phyloP scores from a whole-genome alignment of 2,797 vertebrate species.

The Rhincodon typus region DNA sequence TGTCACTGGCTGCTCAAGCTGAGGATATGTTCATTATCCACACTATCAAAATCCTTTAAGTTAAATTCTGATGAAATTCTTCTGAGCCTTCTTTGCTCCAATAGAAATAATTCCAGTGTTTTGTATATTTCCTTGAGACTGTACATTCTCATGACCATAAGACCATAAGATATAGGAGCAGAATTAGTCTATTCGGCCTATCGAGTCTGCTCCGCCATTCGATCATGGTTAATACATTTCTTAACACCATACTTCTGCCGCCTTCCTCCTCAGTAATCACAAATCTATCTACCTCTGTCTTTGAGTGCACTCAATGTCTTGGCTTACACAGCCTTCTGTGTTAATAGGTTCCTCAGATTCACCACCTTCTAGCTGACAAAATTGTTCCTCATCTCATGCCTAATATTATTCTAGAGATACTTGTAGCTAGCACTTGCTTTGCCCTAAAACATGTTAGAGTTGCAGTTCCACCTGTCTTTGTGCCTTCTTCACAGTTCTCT shows the following conservation, averaged over 20 bases:
- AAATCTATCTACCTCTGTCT: too few species aligned
- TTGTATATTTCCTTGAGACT: not conserved
- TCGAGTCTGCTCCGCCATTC: too few species aligned
- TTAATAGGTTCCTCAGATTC: too few species aligned
- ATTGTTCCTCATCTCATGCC: not conserved
- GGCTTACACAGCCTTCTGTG: too few species aligned
- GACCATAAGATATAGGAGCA: too few species aligned
- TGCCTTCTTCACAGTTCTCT: not conserved
- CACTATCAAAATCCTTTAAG: not conserved
- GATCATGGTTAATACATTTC: too few species aligned
- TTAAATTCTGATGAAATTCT: not conserved
- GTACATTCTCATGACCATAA: not conserved
- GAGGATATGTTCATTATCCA: not conserved
- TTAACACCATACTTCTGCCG: too few species aligned
- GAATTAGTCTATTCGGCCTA: too few species aligned
- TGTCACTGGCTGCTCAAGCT: not conserved
- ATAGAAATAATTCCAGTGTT: not conserved
- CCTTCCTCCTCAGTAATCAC: too few species aligned
- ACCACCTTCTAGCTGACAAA: too few species aligned
- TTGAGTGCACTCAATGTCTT: too few species aligned
- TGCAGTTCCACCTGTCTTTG: not conserved
- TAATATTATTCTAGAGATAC: not conserved
- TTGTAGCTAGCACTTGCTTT: not conserved
- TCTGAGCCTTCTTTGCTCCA: not conserved
- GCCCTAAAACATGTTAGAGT: not conserved